Conservation (phyloP, 2,888 invertebrate species). For the Cynaeus angustus region DNA sequence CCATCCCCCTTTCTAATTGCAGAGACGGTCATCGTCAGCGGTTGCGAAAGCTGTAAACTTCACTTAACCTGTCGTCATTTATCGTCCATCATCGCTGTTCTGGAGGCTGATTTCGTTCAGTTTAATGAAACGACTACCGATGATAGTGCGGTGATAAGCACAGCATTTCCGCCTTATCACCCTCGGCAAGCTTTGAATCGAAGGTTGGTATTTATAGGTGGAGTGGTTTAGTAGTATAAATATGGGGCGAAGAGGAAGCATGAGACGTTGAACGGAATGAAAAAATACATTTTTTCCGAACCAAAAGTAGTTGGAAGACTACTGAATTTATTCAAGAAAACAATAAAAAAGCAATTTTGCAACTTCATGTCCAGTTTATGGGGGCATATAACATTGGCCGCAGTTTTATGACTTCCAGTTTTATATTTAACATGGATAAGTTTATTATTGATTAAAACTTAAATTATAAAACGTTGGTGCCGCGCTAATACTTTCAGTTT, state of each 20-base stretch:
- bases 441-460: no score
- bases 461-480: no score
- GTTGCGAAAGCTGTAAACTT: conserved; percentile 77
- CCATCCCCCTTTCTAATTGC: conserved; percentile 59
- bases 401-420: no score
- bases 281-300: not conserved
- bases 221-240: not conserved
- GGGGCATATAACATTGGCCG: no score
- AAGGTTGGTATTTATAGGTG: conserved; percentile 57
- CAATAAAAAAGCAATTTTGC: no score
- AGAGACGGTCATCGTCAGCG: conserved; percentile 80
- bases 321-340: no score
- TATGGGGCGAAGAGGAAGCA: not conserved
- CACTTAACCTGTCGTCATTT: conserved; percentile 78
- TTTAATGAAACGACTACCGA: conserved; percentile 58
- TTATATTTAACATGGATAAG: no score
- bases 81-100: conserved; percentile 77
- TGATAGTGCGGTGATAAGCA: conserved; percentile 50
- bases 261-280: not conserved
- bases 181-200: conserved; percentile 66
- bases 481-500: no score
- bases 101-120: conserved; percentile 78
- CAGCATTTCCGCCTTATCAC: conserved; percentile 60
- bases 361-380: no score
- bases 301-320: no score